Base-by-base conservation (phyloP, 35 echinoderm and acorn worm genomes). In the Nesometra sesokonis region DNA sequence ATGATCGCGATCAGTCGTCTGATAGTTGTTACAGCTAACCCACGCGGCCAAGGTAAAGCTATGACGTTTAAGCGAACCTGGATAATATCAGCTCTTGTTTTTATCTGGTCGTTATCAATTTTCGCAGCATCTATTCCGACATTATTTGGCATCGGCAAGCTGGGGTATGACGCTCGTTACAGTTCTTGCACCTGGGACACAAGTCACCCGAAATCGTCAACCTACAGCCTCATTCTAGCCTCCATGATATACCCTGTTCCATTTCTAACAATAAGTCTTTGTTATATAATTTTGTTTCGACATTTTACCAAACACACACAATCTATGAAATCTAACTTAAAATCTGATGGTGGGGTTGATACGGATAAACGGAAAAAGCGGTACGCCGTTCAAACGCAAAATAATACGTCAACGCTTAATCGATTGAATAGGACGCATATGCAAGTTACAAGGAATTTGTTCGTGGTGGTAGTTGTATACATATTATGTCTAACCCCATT, bases 141-240 rank as follows among this genome's bases (percentile, higher is more conserved):
- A 5, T 37, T 93, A 33, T 97, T 93, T 47, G 94, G 91, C 15
- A 76, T 97, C 9, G 94, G 94, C 29, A 80, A 93, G 76, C 86
- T 97, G 11, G 94, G 94, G 8, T 97, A 91, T 80, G 94, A 97
- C 47, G 27, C 82, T 37, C 90, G 90, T 43, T 97, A 97, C 37
- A 85, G 89, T 31, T 93, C 94, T 1, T 97, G 94, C 27, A 97
- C 94, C 17, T 91, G 93, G 47, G 93, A 97, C 67, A 91, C 91
- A 7, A 86, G 82, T 32, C 94, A 97, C 79, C 94, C 88, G 4
- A n/a, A 91, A 5, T 97, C 94, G 15, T 86, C 93, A 36, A 93
- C 93, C 47, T 97, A 97, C 83, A 97, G 91, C 57, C 17, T 93
- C 27, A 83, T 86, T 27, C 91, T 93, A 89, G 77, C 94, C 0